Percentiles rank a stretch among this genome's conserved stretches.
Conservation (phyloP, 2,797 vertebrate species). For the Sebastes dallii region DNA sequence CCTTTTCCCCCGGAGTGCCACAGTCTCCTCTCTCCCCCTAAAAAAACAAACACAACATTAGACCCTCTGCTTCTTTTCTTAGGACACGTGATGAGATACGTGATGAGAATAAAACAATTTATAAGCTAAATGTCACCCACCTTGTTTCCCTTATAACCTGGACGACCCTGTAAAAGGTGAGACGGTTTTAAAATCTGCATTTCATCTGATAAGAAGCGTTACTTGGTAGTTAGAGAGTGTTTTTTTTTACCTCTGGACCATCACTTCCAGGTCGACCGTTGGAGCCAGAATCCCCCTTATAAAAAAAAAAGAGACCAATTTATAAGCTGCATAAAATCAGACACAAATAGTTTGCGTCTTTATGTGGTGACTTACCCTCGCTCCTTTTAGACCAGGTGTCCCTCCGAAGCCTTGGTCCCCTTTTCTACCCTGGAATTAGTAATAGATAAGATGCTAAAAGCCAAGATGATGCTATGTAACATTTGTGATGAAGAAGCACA, state of each 20-base stretch:
- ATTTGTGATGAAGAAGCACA: not conserved
- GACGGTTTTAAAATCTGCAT: not conserved
- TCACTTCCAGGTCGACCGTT: conserved; percentile 84
- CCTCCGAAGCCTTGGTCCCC: conserved; percentile 79
- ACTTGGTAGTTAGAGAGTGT: not conserved
- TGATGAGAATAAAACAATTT: not conserved
- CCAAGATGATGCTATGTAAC: too few relatives aligned
- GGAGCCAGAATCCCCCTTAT: conserved; percentile 82
- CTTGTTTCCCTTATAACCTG: conserved; percentile 89
- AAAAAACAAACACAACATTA: conserved; percentile 51
- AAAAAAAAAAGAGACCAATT: not conserved
- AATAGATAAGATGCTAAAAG: not conserved
- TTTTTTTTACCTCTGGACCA: conserved; percentile 80
- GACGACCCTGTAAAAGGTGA: conserved; percentile 77
- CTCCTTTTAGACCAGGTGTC: conserved; percentile 67
- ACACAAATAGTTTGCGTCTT: not conserved
- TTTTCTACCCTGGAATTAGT: conserved; percentile 73
- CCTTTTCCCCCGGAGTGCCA: conserved; percentile 87
- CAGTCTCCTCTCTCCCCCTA: conserved; percentile 90
- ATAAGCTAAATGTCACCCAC: conserved; percentile 64
- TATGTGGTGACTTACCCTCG: conserved; percentile 53
- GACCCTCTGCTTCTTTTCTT: not conserved
- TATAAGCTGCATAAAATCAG: not conserved
- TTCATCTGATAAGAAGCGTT: not conserved
- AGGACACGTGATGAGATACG: not conserved